Evolutionary conservation across 2,888 invertebrate genomes (phyloP).

Genomic region (Meliscaeva auricollis): DNA sequence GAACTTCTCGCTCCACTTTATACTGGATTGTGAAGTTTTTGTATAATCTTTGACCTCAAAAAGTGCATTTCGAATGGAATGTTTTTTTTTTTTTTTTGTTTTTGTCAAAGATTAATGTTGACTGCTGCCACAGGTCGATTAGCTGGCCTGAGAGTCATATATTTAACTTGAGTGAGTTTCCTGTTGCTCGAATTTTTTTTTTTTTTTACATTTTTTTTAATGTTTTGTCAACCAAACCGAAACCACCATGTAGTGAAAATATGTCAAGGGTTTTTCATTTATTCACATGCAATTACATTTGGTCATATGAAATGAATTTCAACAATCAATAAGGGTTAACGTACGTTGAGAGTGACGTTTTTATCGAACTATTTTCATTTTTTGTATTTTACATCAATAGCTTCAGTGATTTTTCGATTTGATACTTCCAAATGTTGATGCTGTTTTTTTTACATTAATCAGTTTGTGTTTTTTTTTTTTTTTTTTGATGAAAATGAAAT

Average conservation of each 20-base stretch:
- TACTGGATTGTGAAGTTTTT: slow-evolving; percentile 23
- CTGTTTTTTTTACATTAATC: no score
- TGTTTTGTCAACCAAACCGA: not conserved
- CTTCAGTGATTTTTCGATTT: no score
- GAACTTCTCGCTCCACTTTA: slow-evolving; percentile 33
- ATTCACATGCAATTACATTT: slow-evolving; percentile 25
- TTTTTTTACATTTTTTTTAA: not conserved
- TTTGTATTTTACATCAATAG: not conserved
- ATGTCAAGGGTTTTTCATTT: slow-evolving; percentile 59
- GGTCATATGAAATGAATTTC: slow-evolving; percentile 3
- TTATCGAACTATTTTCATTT: not conserved
- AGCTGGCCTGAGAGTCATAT: slow-evolving; percentile 14
- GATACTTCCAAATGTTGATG: no score
- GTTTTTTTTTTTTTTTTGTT: slow-evolving; percentile 4
- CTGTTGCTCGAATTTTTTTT: slow-evolving; percentile 6
- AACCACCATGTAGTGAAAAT: slow-evolving; percentile 18
- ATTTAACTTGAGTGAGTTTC: slow-evolving; percentile 33
- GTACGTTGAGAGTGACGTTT: slow-evolving; percentile 7
- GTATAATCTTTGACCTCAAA: slow-evolving; percentile 63
- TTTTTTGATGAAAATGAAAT: no score
- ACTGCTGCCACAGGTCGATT: slow-evolving; percentile 45
- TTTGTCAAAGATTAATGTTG: slow-evolving; percentile 61
- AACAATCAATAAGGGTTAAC: slow-evolving; percentile 15
- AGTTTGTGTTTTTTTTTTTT: no score
- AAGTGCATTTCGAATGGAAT: slow-evolving; percentile 57